Base-by-base conservation (phyloP, 1,140 invertebrate genomes). In the Megalopta genalis region DNA sequence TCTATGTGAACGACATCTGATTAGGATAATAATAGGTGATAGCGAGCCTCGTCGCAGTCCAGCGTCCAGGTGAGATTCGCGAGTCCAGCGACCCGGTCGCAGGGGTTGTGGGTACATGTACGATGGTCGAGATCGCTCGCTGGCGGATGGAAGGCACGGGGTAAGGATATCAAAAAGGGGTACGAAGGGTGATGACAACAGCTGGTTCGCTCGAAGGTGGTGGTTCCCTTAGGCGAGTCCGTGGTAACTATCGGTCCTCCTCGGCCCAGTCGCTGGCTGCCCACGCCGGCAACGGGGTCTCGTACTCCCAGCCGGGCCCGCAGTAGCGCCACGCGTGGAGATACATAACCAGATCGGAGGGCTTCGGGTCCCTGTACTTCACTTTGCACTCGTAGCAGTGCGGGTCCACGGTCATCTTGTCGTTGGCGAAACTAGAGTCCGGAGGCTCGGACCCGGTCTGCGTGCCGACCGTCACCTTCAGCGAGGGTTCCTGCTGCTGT, bases 361-460 rank as follows among this genome's bases (percentile, higher is more conserved):
- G 96, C 76, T 96, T 96, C 0, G 98, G 98, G 91, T 99, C 98
- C 76, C 96, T 93, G 93, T 98, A 99, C 69, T 97, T 94, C 18
- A 97, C 96, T 91, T 97, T 97, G 92, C 98, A 99, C 91, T 98
- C 97, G 90, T 97, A 97, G 93, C 98, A 99, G 89, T 98, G 96
- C 5, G 96, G 95, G 89, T 99, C 97, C 5, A 95, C 93, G 1
- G 95, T 95, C 91, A 97, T 95, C 91, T 96, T 97, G 46, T 96
- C 94, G n/a, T 95, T 93, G 82, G 96, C 94, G 89, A 96, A 97
- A 18, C 91, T 92, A 42, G 94, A 93, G 81, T 96, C 95, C 0
- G 95, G 95, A 5, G 95, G 94, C 87, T 96, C 96, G 68, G 96
- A 96, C 5, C 96, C 96, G 0, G 96, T 97, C 91, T 97, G 96